Percentiles rank a stretch among this genome's conserved stretches.
phyloP scores from a whole-genome alignment of 2,113 vertebrate genomes.

The Cottus gobio region DNA sequence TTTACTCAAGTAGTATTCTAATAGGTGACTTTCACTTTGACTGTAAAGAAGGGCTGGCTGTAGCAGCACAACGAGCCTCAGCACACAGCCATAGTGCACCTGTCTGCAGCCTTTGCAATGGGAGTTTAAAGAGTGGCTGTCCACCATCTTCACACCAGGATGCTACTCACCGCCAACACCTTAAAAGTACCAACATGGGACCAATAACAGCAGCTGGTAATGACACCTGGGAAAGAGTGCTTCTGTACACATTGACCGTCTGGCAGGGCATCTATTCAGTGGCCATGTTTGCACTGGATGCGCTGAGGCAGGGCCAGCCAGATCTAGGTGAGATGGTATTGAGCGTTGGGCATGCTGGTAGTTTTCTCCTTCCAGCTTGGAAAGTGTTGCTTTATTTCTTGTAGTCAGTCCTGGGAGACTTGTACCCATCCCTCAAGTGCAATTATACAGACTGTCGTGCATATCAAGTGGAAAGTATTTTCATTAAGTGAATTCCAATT shows the following conservation, averaged over 20 bases:
- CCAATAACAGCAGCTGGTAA: constrained; percentile 21
- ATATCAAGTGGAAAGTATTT: constrained; percentile 48
- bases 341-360: background rate
- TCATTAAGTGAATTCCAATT: constrained; percentile 54
- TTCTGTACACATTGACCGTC: constrained; percentile 1
- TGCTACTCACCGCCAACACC: background rate
- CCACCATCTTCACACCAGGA: background rate
- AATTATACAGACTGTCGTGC: constrained; percentile 46
- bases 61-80: background rate
- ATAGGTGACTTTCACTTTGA: too few species aligned
- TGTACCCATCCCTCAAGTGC: constrained; percentile 18
- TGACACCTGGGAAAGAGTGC: background rate
- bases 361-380: constrained; percentile 13
- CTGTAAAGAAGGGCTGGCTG: background rate
- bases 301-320: background rate
- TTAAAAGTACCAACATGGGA: constrained; percentile 18
- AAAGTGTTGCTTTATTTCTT: constrained; percentile 23
- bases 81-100: background rate
- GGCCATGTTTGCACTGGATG: background rate
- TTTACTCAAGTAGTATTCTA: too few species aligned
- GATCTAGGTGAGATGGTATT: constrained; percentile 1
- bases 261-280: background rate
- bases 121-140: background rate
- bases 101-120: background rate
- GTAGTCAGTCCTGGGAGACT: constrained; percentile 22